Base-by-base conservation (phyloP, 2,113 vertebrate genomes). In the Triplophysa siluroides region DNA sequence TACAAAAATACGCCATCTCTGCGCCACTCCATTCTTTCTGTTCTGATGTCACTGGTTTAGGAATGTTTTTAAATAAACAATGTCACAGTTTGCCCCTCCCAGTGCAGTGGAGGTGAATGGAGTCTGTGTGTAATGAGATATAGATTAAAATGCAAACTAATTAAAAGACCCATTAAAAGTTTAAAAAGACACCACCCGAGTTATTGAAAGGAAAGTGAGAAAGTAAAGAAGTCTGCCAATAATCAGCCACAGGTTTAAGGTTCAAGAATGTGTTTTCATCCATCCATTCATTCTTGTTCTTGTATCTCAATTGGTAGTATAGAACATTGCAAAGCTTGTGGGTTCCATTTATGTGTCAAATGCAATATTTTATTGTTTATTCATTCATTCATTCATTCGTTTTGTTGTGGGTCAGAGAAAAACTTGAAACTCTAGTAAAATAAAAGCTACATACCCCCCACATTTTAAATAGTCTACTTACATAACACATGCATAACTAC, bases 101-200 rank as follows among this genome's bases (percentile, higher is more conserved):
- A 61, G 14, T 21, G 21, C 43, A 5, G 41, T 54, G 29, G 52
- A 56, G 63, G 38, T 76, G 66, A 81, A 83, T 85, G 80, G 83
- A 85, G 83, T 68, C 67, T 85, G 83, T 90, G 67, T 85, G 84
- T 90, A 83, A 84, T 88, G 87, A 89, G 83, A 88, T 80, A 81
- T 87, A 86, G 86, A 89, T 87, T 87, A 83, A 89, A 89, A 89
- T 83, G 82, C 81, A 85, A 84, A 88, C 86, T 91, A 90, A 92
- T 92, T 91, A 91, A 90, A 90, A 91, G 82, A 76, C 90, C 88
- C 83, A 77, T 92, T 91, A 92, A 83, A 85, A 83, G 85, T 90
- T 82, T 66, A 88, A 64, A 74, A 75, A 79, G 79, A 86, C 41
- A 76, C 76, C 81, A 83, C 85, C 87, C 87, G 87, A 82, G 83